Evolutionary conservation across 2,113 vertebrate genomes (phyloP), one percentile per base, ranked within the genome.

Genomic region (Camelus dromedarius): DNA sequence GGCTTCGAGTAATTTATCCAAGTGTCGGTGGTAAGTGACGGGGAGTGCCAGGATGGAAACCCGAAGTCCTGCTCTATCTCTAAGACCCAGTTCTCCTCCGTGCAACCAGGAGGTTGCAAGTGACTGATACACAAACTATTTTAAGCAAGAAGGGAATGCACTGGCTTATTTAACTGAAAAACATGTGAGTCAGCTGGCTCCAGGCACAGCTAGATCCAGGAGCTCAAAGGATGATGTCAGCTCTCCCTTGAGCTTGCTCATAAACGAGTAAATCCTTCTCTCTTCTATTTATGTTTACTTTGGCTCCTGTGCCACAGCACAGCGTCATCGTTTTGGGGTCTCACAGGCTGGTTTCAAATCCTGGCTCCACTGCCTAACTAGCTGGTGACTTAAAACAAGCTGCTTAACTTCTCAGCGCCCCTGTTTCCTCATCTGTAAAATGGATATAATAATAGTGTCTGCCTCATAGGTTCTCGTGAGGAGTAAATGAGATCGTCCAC

Each of bases 111-210:
- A 91, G 81, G 28, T 62, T 90, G 22, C 52, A 16, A 93, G 62
- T 56, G 83, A 89, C 82, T 69, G 85, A 88, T 38, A 32, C 48
- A 10, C 42, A 52, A 84, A 80, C 22, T 89, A 90, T 93, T 91
- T 93, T 85, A 96, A 96, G 94, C 14, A 42, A 60, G 54, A 84
- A 66, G 38, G 56, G 92, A 92, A 83, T 52, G 35, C 28, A 24
- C 50, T 84, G 81, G 88, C 85, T 94, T 52, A 28, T 79, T 87
- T 62, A 79, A 83, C 80, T 77, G 46, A 84, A 82, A 96, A 81
- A 69, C 84, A 15, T n/a, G 16, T 30, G 12, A 89, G 76, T 94
- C 93, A 96, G 83, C 92, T 48, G 91, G 81, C 64, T 84, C 83
- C 58, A 54, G 75, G 80, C 96, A 81, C 52, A 54, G 73, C 86